phyloP scores from a whole-genome alignment of 2,888 invertebrate species.

The Listrodromus nycthemerus region DNA sequence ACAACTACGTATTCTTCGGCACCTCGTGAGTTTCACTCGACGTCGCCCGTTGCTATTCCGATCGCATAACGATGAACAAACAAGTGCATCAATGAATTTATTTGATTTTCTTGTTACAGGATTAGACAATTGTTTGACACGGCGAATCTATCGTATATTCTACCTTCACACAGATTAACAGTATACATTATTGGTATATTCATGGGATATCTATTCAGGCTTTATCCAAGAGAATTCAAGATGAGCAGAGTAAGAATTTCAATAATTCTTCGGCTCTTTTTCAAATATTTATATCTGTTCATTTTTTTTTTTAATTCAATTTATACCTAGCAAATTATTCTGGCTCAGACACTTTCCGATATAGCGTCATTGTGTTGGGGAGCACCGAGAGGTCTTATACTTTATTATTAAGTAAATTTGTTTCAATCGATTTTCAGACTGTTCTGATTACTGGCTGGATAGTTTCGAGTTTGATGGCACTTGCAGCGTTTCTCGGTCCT shows the following conservation, averaged over 20 bases:
- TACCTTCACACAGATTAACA: constrained; percentile 88
- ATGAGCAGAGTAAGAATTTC: constrained; percentile 84
- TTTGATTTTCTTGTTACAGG: constrained; percentile 82
- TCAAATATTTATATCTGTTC: neutral
- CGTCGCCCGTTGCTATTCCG: constrained; percentile 11
- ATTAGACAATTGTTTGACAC: constrained; percentile 88
- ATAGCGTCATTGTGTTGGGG: too few relatives aligned
- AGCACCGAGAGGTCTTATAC: neutral
- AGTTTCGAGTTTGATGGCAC: constrained; percentile 85
- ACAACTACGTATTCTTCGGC: constrained; percentile 89
- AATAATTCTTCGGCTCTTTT: neutral
- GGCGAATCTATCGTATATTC: constrained; percentile 89
- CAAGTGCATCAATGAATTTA: neutral
- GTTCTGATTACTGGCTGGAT: constrained; percentile 87
- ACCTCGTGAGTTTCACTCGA: constrained; percentile 86
- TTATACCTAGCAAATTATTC: too few relatives aligned
- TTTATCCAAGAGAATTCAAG: constrained; percentile 83
- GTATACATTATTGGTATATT: constrained; percentile 90
- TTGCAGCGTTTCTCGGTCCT: constrained; percentile 87
- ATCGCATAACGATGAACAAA: constrained; percentile 1
- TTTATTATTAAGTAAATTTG: constrained; percentile 11
- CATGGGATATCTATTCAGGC: constrained; percentile 87
- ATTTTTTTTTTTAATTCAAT: constrained; percentile 10
- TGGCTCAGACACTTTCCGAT: too few relatives aligned
- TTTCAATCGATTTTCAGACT: constrained; percentile 76